These are phyloP conservation scores for Drosophila azteca DNA, from an alignment of 1,140 invertebrate species.

Conservation along the genomic window DNA sequence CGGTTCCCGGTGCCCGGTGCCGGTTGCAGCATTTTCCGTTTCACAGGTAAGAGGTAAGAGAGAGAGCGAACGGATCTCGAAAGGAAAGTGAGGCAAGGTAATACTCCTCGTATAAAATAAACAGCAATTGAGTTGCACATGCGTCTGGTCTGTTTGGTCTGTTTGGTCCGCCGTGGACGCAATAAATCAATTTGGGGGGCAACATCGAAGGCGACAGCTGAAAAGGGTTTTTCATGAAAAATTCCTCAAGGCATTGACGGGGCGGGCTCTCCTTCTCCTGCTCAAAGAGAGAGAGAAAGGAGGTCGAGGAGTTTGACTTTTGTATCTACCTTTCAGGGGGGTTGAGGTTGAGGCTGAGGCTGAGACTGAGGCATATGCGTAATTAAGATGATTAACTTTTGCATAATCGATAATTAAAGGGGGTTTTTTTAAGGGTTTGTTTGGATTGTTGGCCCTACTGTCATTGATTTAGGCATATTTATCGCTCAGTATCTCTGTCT, in stretches of 20 bases:
- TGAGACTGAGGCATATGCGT: conserved; percentile 19
- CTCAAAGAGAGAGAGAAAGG: not conserved
- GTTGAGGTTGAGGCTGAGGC: not conserved
- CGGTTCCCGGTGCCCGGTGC: too few species aligned
- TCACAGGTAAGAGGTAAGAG: conserved; percentile 30
- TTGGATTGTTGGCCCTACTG: not conserved
- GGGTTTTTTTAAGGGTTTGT: not conserved
- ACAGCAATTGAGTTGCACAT: conserved; percentile 81
- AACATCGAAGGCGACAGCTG: conserved; percentile 67
- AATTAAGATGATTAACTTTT: conserved; percentile 74
- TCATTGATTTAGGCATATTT: not conserved
- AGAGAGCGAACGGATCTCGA: conserved; percentile 15
- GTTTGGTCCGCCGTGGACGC: conserved; percentile 18
- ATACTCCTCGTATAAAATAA: conserved; percentile 51
- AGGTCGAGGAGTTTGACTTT: conserved; percentile 25
- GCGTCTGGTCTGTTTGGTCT: conserved; percentile 21
- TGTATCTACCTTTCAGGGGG: conserved; percentile 1
- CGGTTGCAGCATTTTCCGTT: conserved; percentile 2
- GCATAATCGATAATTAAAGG: conserved; percentile 56
- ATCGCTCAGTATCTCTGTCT: too few species aligned
- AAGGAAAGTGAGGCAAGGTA: conserved; percentile 17
- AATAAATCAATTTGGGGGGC: conserved; percentile 70
- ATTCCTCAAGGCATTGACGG: conserved; percentile 5
- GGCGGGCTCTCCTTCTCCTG: not conserved
- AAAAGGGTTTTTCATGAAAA: conserved; percentile 62